A percentile compares a stretch with the other conserved stretches of the same genome.
Evolutionary conservation across 2,113 vertebrate species (phyloP).

Genomic region (Ardeotis arabs): DNA sequence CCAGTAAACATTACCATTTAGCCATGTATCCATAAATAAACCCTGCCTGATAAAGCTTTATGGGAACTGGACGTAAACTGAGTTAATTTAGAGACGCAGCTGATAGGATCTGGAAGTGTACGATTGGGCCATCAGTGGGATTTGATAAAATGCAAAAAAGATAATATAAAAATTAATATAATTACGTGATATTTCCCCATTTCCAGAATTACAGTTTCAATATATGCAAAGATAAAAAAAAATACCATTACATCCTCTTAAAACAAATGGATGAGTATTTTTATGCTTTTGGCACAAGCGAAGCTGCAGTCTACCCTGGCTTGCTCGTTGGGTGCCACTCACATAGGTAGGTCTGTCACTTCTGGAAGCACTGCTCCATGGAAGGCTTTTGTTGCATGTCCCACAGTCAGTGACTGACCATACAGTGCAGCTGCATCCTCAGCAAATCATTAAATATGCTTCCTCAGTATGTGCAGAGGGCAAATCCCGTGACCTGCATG

Average conservation of each 20-base stretch:
- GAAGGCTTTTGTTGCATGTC: not conserved
- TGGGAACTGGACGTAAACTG: not conserved
- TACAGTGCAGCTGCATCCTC: not conserved
- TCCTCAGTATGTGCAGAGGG: not conserved
- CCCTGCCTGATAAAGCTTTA: not conserved
- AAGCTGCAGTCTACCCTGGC: not conserved
- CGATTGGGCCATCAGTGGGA: rapidly evolving
- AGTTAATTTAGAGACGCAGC: not conserved
- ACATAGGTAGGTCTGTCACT: not conserved
- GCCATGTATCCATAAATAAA: not conserved
- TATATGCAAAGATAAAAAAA: not conserved
- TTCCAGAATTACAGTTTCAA: not conserved
- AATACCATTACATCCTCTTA: not conserved
- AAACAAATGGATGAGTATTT: not conserved
- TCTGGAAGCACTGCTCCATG: not conserved
- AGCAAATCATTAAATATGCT: not conserved
- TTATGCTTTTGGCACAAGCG: not conserved
- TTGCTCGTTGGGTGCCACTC: not conserved
- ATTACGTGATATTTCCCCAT: not conserved
- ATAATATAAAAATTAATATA: not conserved
- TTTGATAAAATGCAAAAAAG: not conserved
- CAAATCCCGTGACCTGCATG: rapidly evolving
- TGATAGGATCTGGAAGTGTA: not conserved
- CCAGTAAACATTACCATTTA: not conserved
- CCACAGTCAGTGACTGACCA: not conserved